Conservation (phyloP, 2,797 vertebrate species). For the Streptopelia turtur region DNA sequence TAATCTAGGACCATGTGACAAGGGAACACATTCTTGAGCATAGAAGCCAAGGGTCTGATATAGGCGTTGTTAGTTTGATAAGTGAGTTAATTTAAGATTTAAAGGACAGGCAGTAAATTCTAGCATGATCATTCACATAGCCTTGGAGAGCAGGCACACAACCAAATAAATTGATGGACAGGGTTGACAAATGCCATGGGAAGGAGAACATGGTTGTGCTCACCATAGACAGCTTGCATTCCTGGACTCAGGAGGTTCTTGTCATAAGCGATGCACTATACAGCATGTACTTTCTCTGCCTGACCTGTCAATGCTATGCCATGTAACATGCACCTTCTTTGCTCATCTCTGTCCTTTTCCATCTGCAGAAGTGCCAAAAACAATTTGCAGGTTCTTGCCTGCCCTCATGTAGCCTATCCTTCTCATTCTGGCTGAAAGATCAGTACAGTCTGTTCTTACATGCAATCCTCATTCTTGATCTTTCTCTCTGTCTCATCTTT, state of each 20-base stretch:
- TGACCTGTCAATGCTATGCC: background rate
- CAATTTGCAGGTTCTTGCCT: background rate
- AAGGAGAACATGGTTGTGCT: background rate
- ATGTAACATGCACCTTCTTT: background rate
- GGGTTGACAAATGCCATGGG: background rate
- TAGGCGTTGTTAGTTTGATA: slow-evolving; percentile 35
- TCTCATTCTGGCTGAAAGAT: background rate
- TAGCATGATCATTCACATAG: background rate
- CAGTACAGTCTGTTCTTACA: background rate
- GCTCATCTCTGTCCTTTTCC: background rate
- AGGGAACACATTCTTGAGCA: background rate
- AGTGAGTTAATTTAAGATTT: slow-evolving; percentile 67
- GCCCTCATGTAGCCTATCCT: background rate
- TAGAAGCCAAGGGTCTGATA: slow-evolving; percentile 28
- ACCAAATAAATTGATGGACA: slow-evolving; percentile 20
- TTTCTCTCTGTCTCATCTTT: background rate
- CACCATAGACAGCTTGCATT: background rate
- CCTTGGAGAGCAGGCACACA: background rate
- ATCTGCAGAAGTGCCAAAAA: background rate
- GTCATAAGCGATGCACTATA: background rate
- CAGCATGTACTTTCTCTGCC: slow-evolving; percentile 22
- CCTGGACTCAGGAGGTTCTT: background rate
- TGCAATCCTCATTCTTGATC: background rate
- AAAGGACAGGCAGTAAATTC: slow-evolving; percentile 53
- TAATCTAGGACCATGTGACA: background rate